phyloP scores from a whole-genome alignment of 2,113 vertebrate genomes.

The Salvelinus sp. region DNA sequence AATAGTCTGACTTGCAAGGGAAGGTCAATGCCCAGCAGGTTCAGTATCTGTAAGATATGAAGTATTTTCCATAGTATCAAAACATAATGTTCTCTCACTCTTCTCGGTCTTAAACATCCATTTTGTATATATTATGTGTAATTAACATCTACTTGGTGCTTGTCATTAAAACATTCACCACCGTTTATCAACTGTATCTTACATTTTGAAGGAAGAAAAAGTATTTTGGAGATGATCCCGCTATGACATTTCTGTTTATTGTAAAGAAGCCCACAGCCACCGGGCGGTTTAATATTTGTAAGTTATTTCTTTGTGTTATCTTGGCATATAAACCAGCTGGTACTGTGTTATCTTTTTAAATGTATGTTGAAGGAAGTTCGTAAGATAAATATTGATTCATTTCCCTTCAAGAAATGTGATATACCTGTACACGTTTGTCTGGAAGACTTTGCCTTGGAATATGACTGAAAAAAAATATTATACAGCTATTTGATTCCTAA shows the following conservation, averaged over 20 bases:
- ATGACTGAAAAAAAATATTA: not conserved
- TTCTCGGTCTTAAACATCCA: constrained; percentile 19
- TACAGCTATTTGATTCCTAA: not conserved
- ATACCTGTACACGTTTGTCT: not conserved
- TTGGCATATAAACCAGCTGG: constrained; percentile 73
- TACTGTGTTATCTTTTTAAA: constrained; percentile 65
- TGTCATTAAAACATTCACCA: constrained; percentile 35
- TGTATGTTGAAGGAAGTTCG: constrained; percentile 42
- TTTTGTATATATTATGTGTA: constrained; percentile 47
- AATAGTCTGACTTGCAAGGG: constrained; percentile 35
- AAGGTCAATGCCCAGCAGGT: constrained; percentile 29
- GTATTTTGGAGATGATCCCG: constrained; percentile 26
- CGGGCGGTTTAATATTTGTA: constrained; percentile 45
- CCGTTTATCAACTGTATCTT: constrained; percentile 36
- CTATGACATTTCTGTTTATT: constrained; percentile 1
- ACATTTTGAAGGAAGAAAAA: constrained; percentile 13
- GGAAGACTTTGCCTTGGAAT: not conserved
- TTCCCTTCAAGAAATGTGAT: not conserved
- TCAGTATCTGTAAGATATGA: constrained; percentile 21
- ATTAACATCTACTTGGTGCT: constrained; percentile 39
- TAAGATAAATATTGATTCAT: constrained; percentile 3
- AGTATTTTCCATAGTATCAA: constrained; percentile 17
- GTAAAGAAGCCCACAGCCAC: constrained; percentile 14
- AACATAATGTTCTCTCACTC: not conserved
- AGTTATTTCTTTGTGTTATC: constrained; percentile 67